Evolutionary conservation across 2,113 vertebrate genomes (phyloP), one percentile per base, ranked within the genome.

Genomic region (Hippocampus comes): DNA sequence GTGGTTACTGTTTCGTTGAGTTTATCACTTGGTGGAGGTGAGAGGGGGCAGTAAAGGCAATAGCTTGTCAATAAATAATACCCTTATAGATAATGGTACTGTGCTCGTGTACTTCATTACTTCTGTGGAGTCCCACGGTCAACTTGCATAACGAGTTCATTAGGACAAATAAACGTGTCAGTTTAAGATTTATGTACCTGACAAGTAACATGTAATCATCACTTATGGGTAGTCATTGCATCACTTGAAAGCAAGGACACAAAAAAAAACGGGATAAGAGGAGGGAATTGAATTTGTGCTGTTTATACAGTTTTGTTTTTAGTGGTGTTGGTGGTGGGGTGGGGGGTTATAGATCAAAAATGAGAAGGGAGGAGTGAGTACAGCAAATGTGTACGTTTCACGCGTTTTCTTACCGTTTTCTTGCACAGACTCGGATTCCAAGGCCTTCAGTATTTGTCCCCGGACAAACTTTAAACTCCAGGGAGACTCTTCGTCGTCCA

Each of bases 401-500:
- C 51, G 5, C 17, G 15, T 9, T n/a, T 38, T 38, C 34, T 56
- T 69, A 69, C 51, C 88, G 63, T 84, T 43, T 41, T 20, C 76
- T 60, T 90, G 88, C 0, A 73, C 27, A 10, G 94, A 75, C n/a
- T 93, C 90, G 0, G 30, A 5, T 21, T 67, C 73, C 55, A 97
- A 78, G 0, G 94, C 95, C n/a, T 70, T 8, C 0, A 76, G 0
- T 76, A 98, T 93, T 14, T 86, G 86, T 0, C 25, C 67, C 79
- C 64, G 0, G 73, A 99, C 88, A 67, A 78, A 87, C 1, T 72
- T 51, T 56, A 91, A 57, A 67, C 87, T 83, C 86, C 92, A 92
- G 23, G 90, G 91, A 66, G 94, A 94, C 18, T 89, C 87, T 0
- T 84, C 78, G 69, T 95, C 95, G 51, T 95, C 87, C 89, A 98